Conservation (phyloP, 2,113 vertebrate genomes). For the Equus przewalskii region DNA sequence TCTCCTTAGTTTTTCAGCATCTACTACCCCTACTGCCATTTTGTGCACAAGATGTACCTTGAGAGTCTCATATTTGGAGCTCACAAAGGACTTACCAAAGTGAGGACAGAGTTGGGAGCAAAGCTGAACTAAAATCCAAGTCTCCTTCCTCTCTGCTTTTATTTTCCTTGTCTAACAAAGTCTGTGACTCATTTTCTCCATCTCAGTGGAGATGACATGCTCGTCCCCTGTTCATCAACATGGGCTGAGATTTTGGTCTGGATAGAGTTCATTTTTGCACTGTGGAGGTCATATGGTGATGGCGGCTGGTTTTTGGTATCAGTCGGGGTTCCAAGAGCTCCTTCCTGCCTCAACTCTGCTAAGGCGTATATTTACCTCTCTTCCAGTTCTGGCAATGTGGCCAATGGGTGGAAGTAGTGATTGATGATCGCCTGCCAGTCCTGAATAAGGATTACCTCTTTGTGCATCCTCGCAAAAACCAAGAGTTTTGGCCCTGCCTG, state of each 20-base stretch:
- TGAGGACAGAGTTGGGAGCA: background rate
- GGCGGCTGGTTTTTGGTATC: background rate
- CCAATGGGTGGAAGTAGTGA: constrained; percentile 90
- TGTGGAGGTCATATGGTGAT: background rate
- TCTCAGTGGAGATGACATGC: background rate
- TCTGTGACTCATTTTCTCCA: background rate
- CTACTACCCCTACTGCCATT: background rate
- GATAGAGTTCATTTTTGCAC: background rate
- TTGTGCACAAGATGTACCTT: background rate
- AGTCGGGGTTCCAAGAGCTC: background rate
- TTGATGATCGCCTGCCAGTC: constrained; percentile 88
- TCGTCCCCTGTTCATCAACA: background rate
- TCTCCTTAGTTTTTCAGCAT: background rate
- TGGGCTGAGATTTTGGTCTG: background rate
- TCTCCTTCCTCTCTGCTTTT: background rate
- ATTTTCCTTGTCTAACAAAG: background rate
- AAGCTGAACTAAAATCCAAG: background rate
- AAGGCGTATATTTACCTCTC: background rate
- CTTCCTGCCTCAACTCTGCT: background rate
- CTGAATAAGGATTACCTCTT: constrained; percentile 79
- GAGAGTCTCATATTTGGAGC: background rate
- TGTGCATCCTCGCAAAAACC: constrained; percentile 86
- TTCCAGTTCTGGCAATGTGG: constrained; percentile 90
- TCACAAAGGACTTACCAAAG: background rate
- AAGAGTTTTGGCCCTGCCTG: constrained; percentile 97